phyloP scores from a whole-genome alignment of 2,113 vertebrate species.

The Chamaetylas fuelleborni region DNA sequence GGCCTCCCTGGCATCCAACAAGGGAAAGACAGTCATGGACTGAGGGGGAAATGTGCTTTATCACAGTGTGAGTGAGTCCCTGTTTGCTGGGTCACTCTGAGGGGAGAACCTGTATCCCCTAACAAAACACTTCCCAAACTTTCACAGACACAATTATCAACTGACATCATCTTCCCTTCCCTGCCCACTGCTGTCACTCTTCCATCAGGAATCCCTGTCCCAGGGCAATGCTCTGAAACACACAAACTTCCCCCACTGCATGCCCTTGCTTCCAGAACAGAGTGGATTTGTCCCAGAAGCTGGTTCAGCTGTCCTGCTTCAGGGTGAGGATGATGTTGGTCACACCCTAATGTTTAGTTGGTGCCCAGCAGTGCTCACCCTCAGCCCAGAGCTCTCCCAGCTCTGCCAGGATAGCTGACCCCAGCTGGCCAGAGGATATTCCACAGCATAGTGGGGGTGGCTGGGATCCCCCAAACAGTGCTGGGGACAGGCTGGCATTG shows the following conservation, averaged over 20 bases:
- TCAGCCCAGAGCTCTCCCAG: neutral
- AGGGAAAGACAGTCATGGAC: neutral
- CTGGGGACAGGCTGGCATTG: neutral
- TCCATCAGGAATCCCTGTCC: neutral
- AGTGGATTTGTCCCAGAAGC: neutral
- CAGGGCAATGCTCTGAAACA: neutral
- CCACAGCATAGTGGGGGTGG: neutral
- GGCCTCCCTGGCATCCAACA: slow-evolving; percentile 82
- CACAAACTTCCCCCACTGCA: neutral
- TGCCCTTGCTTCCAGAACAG: neutral
- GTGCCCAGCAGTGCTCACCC: neutral
- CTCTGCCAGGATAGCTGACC: neutral
- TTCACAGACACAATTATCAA: neutral
- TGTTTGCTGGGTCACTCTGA: neutral
- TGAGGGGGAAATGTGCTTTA: neutral
- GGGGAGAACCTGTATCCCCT: neutral
- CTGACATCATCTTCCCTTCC: neutral
- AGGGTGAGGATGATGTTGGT: neutral
- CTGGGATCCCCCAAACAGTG: fast-evolving
- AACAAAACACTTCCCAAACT: neutral
- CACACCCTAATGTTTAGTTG: neutral
- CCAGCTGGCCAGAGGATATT: neutral
- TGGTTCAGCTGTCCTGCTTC: neutral
- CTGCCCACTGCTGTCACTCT: neutral
- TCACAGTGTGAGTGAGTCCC: neutral